These are phyloP conservation scores for Sphecodes monilicornis DNA, from an alignment of 2,888 invertebrate species.

Conservation along the genomic window DNA sequence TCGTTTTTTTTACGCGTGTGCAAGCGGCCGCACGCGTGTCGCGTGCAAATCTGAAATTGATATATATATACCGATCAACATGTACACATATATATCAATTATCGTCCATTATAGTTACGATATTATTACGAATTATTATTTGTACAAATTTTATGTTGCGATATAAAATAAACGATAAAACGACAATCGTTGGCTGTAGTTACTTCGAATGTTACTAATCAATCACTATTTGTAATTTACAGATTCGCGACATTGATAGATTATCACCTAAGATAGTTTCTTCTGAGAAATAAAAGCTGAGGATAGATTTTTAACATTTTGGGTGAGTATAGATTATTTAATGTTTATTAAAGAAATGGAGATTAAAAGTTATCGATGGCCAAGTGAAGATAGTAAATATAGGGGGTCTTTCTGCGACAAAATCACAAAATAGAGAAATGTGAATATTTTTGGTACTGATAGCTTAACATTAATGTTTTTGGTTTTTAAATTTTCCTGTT, in stretches of 20 bases:
- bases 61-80: constrained; percentile 54
- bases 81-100: constrained; percentile 75
- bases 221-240: not conserved
- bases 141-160: constrained; percentile 84
- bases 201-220: not conserved
- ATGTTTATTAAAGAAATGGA: too few relatives aligned
- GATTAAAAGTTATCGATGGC: too few relatives aligned
- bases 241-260: not conserved
- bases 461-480: too few relatives aligned
- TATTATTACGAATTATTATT: constrained; percentile 79
- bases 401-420: too few relatives aligned
- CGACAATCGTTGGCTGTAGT: not conserved
- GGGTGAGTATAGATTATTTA: not conserved
- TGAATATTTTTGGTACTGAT: too few relatives aligned
- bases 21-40: constrained; percentile 37
- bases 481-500: too few relatives aligned
- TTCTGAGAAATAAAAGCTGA: not conserved
- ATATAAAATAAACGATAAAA: constrained; percentile 83
- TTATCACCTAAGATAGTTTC: not conserved
- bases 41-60: constrained; percentile 61
- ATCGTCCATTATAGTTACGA: constrained; percentile 78
- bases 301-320: not conserved
- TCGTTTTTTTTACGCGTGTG: constrained; percentile 21
- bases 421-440: too few relatives aligned
- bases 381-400: too few relatives aligned